Evolutionary conservation across 2,888 invertebrate genomes (phyloP).

Genomic region (Andrena dorsata): DNA sequence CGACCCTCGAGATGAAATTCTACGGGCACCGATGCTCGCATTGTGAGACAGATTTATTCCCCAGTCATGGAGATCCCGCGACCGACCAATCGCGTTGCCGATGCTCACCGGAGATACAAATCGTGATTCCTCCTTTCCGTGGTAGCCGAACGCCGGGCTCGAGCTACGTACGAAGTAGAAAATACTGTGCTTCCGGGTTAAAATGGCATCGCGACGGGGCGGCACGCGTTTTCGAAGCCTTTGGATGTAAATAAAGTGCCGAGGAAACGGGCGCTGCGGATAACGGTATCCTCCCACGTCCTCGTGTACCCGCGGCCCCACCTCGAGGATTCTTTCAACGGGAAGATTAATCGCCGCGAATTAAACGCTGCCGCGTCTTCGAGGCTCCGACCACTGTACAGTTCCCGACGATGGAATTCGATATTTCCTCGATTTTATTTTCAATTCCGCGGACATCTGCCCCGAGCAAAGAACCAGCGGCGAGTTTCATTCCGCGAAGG

Average conservation of each 20-base stretch:
- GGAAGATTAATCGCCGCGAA: too few species aligned
- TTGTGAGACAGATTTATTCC: constrained; percentile 62
- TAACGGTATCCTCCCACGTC: constrained; percentile 11
- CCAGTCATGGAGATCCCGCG: constrained; percentile 55
- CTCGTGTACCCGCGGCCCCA: too few species aligned
- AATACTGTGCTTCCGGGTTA: constrained; percentile 56
- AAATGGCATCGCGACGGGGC: constrained; percentile 47
- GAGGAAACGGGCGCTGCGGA: constrained; percentile 49
- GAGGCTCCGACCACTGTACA: too few species aligned
- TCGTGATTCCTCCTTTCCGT: constrained; percentile 68
- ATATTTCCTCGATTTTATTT: neutral
- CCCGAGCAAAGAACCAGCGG: constrained; percentile 15
- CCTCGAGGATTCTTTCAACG: too few species aligned
- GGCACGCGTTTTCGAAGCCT: constrained; percentile 35
- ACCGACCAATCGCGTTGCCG: constrained; percentile 50
- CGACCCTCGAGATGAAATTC: constrained; percentile 55
- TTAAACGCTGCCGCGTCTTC: too few species aligned
- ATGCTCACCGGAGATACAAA: constrained; percentile 60
- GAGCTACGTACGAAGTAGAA: constrained; percentile 46
- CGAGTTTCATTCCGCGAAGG: constrained; percentile 24
- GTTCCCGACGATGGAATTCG: neutral
- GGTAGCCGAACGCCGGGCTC: constrained; percentile 43
- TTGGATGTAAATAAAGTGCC: constrained; percentile 60
- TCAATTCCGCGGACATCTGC: neutral
- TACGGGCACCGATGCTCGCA: constrained; percentile 52